phyloP scores from a whole-genome alignment of 1,140 invertebrate genomes.

The Marisa cornuarietis region DNA sequence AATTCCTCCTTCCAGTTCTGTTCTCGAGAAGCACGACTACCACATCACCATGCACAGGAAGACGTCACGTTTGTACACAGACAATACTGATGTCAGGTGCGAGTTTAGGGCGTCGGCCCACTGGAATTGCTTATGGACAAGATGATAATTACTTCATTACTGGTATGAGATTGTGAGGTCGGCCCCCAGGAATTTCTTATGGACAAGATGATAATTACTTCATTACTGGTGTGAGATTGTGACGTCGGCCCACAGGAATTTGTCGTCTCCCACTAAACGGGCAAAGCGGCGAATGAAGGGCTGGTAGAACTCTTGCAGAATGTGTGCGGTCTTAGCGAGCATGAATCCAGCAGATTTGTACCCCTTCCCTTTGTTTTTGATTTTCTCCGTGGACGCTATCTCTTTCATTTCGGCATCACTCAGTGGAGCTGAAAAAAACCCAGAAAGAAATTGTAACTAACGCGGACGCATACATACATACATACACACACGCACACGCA shows the following conservation, averaged over 20 bases:
- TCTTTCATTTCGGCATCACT: neutral
- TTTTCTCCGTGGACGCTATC: neutral
- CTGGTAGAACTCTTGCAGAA: neutral
- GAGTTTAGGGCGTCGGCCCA: too few species aligned
- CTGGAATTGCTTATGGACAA: too few species aligned
- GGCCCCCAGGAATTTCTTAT: too few species aligned
- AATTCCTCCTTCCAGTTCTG: too few species aligned
- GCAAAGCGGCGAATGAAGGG: constrained; percentile 11
- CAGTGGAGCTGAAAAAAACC: neutral
- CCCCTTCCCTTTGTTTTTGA: neutral
- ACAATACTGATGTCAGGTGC: too few species aligned
- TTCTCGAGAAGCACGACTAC: too few species aligned
- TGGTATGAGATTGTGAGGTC: too few species aligned
- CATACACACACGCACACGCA: neutral
- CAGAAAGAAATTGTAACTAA: neutral
- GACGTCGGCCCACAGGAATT: neutral
- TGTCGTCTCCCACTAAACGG: neutral
- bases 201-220: too few species aligned
- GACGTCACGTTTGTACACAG: too few species aligned
- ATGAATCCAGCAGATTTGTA: neutral
- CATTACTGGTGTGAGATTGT: too few species aligned
- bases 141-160: too few species aligned
- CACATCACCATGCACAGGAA: too few species aligned
- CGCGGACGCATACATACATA: neutral
- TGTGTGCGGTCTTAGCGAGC: neutral